phyloP scores from a whole-genome alignment of 2,113 vertebrate species.

The Tamias sibiricus region DNA sequence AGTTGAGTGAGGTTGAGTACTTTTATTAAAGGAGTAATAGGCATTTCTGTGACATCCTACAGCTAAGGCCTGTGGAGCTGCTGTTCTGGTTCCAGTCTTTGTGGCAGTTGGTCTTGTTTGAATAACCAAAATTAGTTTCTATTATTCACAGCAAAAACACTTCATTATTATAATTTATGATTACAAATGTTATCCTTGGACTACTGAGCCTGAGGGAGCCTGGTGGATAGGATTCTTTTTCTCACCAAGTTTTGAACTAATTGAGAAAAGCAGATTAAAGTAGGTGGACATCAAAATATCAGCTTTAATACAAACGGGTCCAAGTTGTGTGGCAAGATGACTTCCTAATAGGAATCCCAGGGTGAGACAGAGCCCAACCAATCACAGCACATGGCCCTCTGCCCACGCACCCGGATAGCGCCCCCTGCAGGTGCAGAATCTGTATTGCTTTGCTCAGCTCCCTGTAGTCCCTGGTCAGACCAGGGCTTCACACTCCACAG shows the following conservation, averaged over 20 bases:
- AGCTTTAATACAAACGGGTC: background rate
- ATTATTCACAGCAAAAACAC: background rate
- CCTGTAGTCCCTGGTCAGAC: background rate
- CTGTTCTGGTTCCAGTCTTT: background rate
- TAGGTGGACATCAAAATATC: background rate
- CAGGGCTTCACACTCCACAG: background rate
- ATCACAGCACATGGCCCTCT: background rate
- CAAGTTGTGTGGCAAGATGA: background rate
- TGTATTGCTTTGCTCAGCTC: background rate
- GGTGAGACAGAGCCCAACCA: background rate
- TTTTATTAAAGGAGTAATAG: background rate
- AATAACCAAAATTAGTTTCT: background rate
- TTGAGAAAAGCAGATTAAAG: background rate
- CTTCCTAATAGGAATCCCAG: background rate
- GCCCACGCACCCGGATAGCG: accelerated
- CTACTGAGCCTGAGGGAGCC: background rate
- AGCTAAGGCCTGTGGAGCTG: background rate
- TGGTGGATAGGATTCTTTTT: background rate
- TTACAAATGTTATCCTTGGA: background rate
- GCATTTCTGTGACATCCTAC: background rate
- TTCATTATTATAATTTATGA: background rate
- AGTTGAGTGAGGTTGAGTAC: background rate
- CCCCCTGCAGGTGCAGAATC: background rate
- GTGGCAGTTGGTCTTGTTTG: background rate
- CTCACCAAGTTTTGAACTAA: background rate